Percentiles rank a stretch among this genome's conserved stretches.
phyloP scores from a whole-genome alignment of 2,888 invertebrate species.

The Geophilus truncorum region DNA sequence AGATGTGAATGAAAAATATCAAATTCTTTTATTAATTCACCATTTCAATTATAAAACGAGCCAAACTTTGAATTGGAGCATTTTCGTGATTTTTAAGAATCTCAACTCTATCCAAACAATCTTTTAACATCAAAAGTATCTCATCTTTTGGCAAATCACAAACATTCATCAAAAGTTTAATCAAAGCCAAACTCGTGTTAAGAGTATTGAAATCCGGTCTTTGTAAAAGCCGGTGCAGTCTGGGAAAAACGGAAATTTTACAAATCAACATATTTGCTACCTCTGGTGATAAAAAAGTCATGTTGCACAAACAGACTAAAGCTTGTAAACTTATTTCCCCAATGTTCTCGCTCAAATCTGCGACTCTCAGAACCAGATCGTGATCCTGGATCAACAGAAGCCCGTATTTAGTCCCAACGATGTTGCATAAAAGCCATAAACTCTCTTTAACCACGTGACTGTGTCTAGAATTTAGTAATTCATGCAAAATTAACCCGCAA shows the following conservation, averaged over 20 bases:
- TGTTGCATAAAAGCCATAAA: constrained; percentile 34
- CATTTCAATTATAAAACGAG: background rate
- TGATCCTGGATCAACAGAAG: background rate
- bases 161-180: background rate
- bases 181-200: background rate
- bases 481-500: background rate
- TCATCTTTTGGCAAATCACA: background rate
- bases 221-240: background rate
- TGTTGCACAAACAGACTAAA: background rate
- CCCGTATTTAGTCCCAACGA: background rate
- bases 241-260: background rate
- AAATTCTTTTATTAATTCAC: background rate
- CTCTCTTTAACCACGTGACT: constrained; percentile 30
- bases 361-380: background rate
- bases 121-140: background rate
- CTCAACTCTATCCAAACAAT: background rate
- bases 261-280: background rate
- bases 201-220: background rate
- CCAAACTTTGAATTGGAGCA: background rate
- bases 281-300: background rate
- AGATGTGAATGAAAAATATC: background rate
- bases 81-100: background rate
- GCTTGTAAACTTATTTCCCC: background rate
- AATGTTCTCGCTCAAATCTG: background rate
- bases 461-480: background rate